Percentiles rank a stretch among this genome's conserved stretches.
phyloP scores from a whole-genome alignment of 2,888 invertebrate genomes.

The Selenia dentaria region DNA sequence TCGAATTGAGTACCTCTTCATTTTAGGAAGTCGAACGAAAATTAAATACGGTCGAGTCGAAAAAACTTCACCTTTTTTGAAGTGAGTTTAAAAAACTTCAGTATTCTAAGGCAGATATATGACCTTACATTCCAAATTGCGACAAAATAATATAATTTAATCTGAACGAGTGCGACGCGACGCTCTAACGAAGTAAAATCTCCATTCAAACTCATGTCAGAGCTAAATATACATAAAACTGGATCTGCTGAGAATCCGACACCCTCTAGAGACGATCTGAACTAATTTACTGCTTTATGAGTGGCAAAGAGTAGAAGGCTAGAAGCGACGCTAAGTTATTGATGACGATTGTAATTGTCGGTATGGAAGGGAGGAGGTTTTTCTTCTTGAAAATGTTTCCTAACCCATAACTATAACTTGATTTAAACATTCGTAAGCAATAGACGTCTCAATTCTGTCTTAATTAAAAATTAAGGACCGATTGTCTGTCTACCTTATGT shows the following conservation, averaged over 20 bases:
- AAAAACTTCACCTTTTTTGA: too few species aligned
- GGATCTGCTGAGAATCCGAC: conserved; percentile 16
- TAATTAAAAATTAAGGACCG: too few species aligned
- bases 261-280: conserved; percentile 11
- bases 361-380: too few species aligned
- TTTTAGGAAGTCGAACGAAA: too few species aligned
- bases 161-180: neutral
- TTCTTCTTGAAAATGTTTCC: too few species aligned
- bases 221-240: conserved; percentile 18
- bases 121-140: conserved; percentile 3
- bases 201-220: conserved; percentile 10
- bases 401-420: too few species aligned
- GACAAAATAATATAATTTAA: conserved; percentile 6
- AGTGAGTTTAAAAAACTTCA: too few species aligned
- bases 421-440: too few species aligned
- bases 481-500: too few species aligned
- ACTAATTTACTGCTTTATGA: conserved; percentile 18
- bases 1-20: too few species aligned
- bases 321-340: neutral
- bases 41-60: too few species aligned
- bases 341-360: neutral
- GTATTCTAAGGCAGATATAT: neutral
- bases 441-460: too few species aligned
- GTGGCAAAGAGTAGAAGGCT: neutral
- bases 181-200: conserved; percentile 7